Evolutionary conservation across 2,797 vertebrate genomes (phyloP).

Genomic region (Macrochelys suwanniensis): DNA sequence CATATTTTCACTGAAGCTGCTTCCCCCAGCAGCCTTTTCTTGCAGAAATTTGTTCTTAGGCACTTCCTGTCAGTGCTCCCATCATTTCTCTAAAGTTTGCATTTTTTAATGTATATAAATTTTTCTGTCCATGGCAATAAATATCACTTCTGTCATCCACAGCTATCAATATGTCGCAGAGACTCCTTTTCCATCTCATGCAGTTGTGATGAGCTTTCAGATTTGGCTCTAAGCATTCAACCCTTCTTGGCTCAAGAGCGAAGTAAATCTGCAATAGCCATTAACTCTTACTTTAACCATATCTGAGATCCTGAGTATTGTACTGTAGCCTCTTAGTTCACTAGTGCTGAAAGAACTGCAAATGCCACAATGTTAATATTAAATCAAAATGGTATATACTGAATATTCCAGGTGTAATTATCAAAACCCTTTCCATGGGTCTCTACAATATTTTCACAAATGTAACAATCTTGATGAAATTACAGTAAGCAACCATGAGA

Average conservation of each 20-base stretch:
- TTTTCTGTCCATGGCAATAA: slow-evolving; percentile 77
- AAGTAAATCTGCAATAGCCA: slow-evolving; percentile 63
- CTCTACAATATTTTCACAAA: not conserved
- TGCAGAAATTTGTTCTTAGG: slow-evolving; percentile 60
- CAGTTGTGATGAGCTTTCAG: slow-evolving; percentile 65
- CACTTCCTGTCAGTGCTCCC: slow-evolving; percentile 68
- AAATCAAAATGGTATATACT: not conserved
- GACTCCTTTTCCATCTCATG: slow-evolving; percentile 66
- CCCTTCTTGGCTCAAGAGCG: slow-evolving; percentile 69
- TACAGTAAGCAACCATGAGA: not conserved
- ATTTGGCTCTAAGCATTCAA: slow-evolving; percentile 77
- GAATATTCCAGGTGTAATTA: slow-evolving; percentile 13
- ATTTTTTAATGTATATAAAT: slow-evolving; percentile 67
- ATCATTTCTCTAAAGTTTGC: slow-evolving; percentile 62
- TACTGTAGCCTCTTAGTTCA: slow-evolving; percentile 35
- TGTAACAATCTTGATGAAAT: not conserved
- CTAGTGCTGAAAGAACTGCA: slow-evolving; percentile 21
- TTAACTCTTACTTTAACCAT: slow-evolving; percentile 70
- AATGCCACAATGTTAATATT: not conserved
- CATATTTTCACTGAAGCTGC: slow-evolving; percentile 46
- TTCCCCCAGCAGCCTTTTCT: slow-evolving; percentile 52
- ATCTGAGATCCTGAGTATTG: slow-evolving; percentile 28
- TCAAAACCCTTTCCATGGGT: not conserved
- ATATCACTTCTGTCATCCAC: slow-evolving; percentile 73
- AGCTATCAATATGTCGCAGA: slow-evolving; percentile 71